Base-by-base conservation (phyloP, 2,797 vertebrate genomes). In the Parambassis ranga region DNA sequence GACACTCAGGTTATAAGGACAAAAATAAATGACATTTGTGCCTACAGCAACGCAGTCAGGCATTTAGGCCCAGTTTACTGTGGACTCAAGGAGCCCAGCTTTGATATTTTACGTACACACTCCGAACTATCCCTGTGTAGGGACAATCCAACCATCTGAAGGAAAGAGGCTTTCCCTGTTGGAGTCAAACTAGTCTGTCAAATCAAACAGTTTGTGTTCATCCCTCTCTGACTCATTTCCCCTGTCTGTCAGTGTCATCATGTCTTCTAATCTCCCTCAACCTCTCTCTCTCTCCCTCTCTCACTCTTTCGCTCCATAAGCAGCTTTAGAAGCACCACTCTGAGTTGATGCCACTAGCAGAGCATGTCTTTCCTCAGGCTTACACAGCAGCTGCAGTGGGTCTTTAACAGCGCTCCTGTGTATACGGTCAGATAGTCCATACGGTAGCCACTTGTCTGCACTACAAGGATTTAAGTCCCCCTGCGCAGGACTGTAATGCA, bases 301-400 rank as follows among this genome's bases (percentile, higher is more conserved):
- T n/a, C 26, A 37, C 42, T 52, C 38, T 43, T 32, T 49, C 48
- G 18, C 41, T 15, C 38, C 7, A 20, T 65, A 63, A 75, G 73
- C 70, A 75, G 80, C 73, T 79, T 77, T 77, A 31, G 41, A 66
- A 57, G 64, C 44, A 5, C 48, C 63, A 22, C 59, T 73, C 49
- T 43, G 28, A 24, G 33, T 8, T 52, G 60, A 52, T 71, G 48
- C 63, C 39, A 57, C 24, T 27, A 59, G 27, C 46, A 16, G 44
- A 63, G 48, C 52, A n/a, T 75, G 57, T 64, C 60, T 75, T 70
- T 48, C 67, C 77, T 57, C 37, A 15, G 49, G 73, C 56, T 68
- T 49, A 75, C 66, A 75, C 46, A 59, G 46, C 51, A 42, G 53
- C 61, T 70, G 60, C 27, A 68, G 48, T 27, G 70, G 66, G 60